Evolutionary conservation across 2,797 vertebrate genomes (phyloP), one percentile per base, ranked within the genome.

Genomic region (Sebastolobus altivelis): DNA sequence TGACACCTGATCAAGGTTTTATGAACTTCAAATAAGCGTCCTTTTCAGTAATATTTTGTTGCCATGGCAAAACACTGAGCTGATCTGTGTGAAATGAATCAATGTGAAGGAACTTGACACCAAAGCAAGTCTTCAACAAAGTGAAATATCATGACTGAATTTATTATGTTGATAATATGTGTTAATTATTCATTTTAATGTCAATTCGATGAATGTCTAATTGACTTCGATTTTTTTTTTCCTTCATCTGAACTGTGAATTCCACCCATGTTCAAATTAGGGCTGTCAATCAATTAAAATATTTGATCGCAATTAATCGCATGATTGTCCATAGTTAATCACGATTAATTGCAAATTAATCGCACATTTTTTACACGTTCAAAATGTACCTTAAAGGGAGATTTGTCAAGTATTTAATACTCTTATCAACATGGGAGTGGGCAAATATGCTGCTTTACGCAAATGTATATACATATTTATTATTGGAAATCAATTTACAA

Each of bases 41-140:
- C 29, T 54, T 11, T 55, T 76, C 29, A 38, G 10, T 62, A 5
- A 60, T 58, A 60, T 73, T 67, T 65, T 29, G 90, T 90, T 93
- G 83, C 86, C 85, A 87, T 86, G 85, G 76, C 62, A 83, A 91
- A 89, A 56, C 73, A 40, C 54, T 22, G 1, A 84, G 38, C 43
- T 75, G 33, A 56, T 80, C 2, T 72, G 40, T 71, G 62, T 66
- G 13, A 71, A 79, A 68, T 56, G 0, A 80, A 78, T 69, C 49
- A 46, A 72, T 77, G 35, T 78, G 77, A 87, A 73, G 54, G 69
- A 58, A 14, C 16, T 10, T 10, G 65, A 65, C 33, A 38, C 22
- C 60, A 62, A 72, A 31, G 65, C 35, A 78, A 65, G 29, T 71
- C 35, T 52, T 63, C 9, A 31, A 29, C 8, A 27, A 60, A 59